These are phyloP conservation scores for Sphaeridia pumilis DNA, from an alignment of 2,888 invertebrate genomes.

Conservation along the genomic window DNA sequence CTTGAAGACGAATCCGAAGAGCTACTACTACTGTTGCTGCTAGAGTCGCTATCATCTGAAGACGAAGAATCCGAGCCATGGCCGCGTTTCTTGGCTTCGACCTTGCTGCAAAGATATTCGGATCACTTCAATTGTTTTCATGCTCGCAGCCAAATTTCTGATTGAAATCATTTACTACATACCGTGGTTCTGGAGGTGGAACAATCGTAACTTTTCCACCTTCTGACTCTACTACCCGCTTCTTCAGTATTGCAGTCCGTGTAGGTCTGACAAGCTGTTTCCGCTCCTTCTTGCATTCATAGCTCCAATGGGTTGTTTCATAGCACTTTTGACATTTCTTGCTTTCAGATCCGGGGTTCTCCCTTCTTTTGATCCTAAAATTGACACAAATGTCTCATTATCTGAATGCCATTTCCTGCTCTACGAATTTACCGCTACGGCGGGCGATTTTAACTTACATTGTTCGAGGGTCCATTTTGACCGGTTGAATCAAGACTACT, in stretches of 20 bases:
- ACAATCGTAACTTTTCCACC: conserved; percentile 17
- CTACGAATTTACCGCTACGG: too few relatives aligned
- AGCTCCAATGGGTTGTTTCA: conserved; percentile 88
- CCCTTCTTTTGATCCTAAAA: background rate
- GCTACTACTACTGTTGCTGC: too few relatives aligned
- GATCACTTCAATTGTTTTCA: too few relatives aligned
- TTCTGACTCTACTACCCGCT: conserved; percentile 45
- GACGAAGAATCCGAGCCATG: background rate
- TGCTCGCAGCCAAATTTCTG: too few relatives aligned
- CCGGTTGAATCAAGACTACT: too few relatives aligned
- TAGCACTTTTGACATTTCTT: conserved; percentile 73
- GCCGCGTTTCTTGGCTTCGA: background rate
- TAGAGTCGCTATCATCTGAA: background rate
- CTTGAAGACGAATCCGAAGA: conserved; percentile 3
- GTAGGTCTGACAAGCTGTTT: conserved; percentile 76
- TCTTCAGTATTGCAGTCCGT: conserved; percentile 66
- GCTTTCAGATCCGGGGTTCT: background rate
- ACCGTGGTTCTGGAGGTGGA: conserved; percentile 6
- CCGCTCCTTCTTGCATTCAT: conserved; percentile 79
- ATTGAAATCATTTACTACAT: too few relatives aligned
- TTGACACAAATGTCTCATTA: background rate
- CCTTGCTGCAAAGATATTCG: too few relatives aligned
- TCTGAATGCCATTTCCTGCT: too few relatives aligned
- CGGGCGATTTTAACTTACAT: too few relatives aligned
- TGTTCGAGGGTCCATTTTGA: too few relatives aligned